Conservation (phyloP, 1,140 invertebrate genomes). For the Apis dorsata region DNA sequence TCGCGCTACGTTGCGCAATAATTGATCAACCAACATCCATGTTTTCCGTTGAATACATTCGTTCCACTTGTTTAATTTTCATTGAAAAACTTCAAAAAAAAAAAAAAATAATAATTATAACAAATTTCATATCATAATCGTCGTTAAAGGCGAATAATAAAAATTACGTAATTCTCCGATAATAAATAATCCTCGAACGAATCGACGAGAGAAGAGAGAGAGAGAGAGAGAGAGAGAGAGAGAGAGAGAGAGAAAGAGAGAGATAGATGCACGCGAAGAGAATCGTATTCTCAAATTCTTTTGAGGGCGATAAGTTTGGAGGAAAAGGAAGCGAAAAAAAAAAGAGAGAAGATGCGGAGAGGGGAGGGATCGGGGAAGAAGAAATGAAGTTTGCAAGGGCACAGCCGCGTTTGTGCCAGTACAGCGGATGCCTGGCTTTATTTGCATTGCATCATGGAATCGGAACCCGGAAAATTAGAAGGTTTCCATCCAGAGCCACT, state of each 20-base stretch:
- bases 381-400: constrained; percentile 10
- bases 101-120: too few relatives aligned
- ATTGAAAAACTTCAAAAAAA: background rate
- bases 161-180: too few relatives aligned
- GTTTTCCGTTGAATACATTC: background rate
- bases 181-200: background rate
- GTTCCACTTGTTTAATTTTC: too few relatives aligned
- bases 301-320: background rate
- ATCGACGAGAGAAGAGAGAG: too few relatives aligned
- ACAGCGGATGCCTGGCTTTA: constrained; percentile 49
- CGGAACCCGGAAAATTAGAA: constrained; percentile 74
- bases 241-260: too few relatives aligned
- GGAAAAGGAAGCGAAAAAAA: background rate
- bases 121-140: too few relatives aligned
- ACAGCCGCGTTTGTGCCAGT: constrained; percentile 7
- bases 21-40: background rate
- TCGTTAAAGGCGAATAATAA: too few relatives aligned
- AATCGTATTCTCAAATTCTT: background rate
- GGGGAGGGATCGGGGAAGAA: background rate
- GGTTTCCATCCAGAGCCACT: constrained; percentile 67
- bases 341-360: too few relatives aligned
- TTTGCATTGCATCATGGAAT: constrained; percentile 71
- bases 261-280: too few relatives aligned
- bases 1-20: background rate
- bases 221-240: too few relatives aligned